Conservation (phyloP, 2,113 vertebrate genomes). For the Azemiops feae region DNA sequence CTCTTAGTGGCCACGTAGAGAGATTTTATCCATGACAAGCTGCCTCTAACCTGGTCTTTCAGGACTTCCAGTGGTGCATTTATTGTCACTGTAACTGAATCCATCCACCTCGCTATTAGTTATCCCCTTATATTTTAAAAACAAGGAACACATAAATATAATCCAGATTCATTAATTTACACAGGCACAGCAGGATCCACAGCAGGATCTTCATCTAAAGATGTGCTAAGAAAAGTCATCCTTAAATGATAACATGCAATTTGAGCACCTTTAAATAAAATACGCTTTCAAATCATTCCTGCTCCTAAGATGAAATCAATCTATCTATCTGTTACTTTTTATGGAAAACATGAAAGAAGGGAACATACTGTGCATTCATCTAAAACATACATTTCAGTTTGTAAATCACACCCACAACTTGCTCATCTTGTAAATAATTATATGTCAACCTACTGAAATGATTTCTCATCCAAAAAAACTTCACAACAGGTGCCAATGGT, state of each 20-base stretch:
- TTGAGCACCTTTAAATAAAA: neutral
- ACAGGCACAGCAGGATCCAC: neutral
- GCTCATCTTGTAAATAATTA: neutral
- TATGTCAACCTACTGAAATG: neutral
- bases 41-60: neutral
- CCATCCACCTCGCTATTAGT: neutral
- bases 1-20: neutral
- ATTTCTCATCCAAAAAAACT: neutral
- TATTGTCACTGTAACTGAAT: neutral
- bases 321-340: neutral
- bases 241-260: neutral
- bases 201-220: neutral
- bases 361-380: neutral
- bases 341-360: neutral
- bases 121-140: neutral
- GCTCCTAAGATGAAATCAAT: neutral
- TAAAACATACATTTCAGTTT: neutral
- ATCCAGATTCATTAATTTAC: neutral
- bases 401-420: neutral
- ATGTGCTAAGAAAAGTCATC: neutral
- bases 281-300: neutral
- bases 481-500: neutral
- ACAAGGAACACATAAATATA: neutral
- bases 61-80: neutral
- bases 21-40: neutral